phyloP scores from a whole-genome alignment of 2,797 vertebrate genomes.

The Chelon labrosus region DNA sequence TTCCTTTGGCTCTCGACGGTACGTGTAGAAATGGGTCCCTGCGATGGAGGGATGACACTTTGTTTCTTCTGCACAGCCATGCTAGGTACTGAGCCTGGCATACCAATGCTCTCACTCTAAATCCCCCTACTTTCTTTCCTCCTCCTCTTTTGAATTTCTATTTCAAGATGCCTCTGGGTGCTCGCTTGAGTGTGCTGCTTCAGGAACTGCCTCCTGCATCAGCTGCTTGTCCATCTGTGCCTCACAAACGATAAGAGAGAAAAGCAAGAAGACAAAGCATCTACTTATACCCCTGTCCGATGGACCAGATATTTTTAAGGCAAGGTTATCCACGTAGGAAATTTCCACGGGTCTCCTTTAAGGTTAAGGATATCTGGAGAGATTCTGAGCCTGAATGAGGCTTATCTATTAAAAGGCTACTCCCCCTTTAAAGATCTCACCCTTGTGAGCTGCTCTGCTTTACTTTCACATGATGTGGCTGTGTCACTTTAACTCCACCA shows the following conservation, averaged over 20 bases:
- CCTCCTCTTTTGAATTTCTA: slow-evolving; percentile 70
- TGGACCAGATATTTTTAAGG: slow-evolving; percentile 12
- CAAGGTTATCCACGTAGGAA: slow-evolving; percentile 6
- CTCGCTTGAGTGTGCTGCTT: slow-evolving; percentile 44
- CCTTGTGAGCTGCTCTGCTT: slow-evolving; percentile 78
- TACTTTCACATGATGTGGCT: slow-evolving; percentile 69
- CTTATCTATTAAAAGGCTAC: slow-evolving; percentile 62
- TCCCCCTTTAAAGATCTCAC: slow-evolving; percentile 63
- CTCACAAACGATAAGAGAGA: slow-evolving; percentile 41
- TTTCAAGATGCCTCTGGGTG: slow-evolving; percentile 77
- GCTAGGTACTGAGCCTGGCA: slow-evolving; percentile 71
- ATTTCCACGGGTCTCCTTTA: slow-evolving; percentile 31
- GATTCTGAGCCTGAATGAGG: slow-evolving; percentile 32
- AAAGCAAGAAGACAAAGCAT: slow-evolving; percentile 40
- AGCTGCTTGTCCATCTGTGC: slow-evolving; percentile 76
- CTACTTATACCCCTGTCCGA: slow-evolving; percentile 13
- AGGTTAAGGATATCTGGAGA: slow-evolving; percentile 37
- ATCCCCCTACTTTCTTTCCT: slow-evolving; percentile 29
- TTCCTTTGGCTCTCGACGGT: slow-evolving; percentile 60
- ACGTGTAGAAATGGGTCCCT: slow-evolving; percentile 65
- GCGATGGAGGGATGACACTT: slow-evolving; percentile 71
- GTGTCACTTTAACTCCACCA: slow-evolving; percentile 77
- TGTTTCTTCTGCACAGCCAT: slow-evolving; percentile 80
- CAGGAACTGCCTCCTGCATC: slow-evolving; percentile 63
- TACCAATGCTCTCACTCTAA: slow-evolving; percentile 63